Percentiles rank a stretch among this genome's conserved stretches.
phyloP scores from a whole-genome alignment of 1,140 invertebrate species.

The Euura lappo region DNA sequence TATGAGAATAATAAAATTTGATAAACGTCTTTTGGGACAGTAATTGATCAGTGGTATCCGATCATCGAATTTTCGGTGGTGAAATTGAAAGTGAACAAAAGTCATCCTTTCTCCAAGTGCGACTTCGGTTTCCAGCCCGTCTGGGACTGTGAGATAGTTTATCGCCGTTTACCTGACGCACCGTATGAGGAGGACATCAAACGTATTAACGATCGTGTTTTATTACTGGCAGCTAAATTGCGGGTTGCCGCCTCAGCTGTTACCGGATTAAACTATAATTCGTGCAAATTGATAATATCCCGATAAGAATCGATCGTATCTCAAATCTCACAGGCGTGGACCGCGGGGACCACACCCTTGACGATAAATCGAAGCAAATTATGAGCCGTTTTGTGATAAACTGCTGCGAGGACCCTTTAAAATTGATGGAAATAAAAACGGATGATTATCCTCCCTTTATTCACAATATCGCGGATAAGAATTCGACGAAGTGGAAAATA shows the following conservation, averaged over 20 bases:
- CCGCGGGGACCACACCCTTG: background rate
- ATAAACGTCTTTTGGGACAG: background rate
- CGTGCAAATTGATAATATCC: background rate
- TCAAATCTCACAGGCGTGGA: background rate
- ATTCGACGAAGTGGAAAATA: no score
- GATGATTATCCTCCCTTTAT: no score
- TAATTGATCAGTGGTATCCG: background rate
- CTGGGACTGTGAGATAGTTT: background rate
- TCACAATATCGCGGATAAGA: no score
- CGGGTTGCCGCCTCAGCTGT: background rate
- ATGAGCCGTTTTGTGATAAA: background rate
- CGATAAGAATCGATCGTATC: background rate
- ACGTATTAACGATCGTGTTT: background rate
- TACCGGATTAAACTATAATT: background rate
- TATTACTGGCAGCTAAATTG: slow-evolving; percentile 1
- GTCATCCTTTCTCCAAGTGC: background rate
- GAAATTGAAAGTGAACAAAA: background rate
- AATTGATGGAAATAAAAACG: no score
- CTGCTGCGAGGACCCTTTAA: no score
- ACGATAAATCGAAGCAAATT: slow-evolving; percentile 2
- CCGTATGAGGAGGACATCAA: background rate
- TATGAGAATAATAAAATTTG: background rate
- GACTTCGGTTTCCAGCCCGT: background rate
- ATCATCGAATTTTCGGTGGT: background rate
- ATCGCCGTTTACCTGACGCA: background rate